These are phyloP conservation scores for Operophtera brumata DNA, from an alignment of 2,888 invertebrate genomes.

Conservation along the genomic window DNA sequence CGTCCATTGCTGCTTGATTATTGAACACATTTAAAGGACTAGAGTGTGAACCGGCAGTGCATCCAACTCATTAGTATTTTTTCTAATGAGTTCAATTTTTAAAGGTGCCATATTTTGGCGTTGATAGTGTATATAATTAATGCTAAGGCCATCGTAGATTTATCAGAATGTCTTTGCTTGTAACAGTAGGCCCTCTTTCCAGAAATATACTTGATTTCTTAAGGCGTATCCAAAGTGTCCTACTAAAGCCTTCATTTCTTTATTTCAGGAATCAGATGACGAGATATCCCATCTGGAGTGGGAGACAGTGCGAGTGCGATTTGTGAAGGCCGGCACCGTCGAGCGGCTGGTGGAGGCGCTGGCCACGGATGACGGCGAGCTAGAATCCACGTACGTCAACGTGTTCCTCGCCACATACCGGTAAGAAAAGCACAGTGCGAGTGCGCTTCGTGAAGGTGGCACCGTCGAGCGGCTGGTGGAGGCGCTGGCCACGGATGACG, in stretches of 20 bases:
- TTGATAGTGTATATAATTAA: too few species aligned
- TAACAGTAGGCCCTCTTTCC: too few species aligned
- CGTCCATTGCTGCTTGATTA: too few species aligned
- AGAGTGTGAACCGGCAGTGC: too few species aligned
- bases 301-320: constrained; percentile 97
- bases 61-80: too few species aligned
- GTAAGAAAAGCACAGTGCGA: constrained; percentile 89
- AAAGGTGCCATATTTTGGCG: too few species aligned
- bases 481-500: constrained; percentile 95
- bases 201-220: neutral
- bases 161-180: too few species aligned
- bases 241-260: neutral
- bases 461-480: constrained; percentile 96
- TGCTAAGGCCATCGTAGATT: too few species aligned
- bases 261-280: constrained; percentile 89
- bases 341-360: constrained; percentile 96
- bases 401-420: constrained; percentile 97
- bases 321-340: constrained; percentile 97
- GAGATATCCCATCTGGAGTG: constrained; percentile 98
- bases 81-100: too few species aligned
- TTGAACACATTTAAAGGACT: too few species aligned
- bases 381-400: constrained; percentile 98
- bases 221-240: neutral
- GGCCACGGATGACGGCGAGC: constrained; percentile 95
- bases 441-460: constrained; percentile 98